Conservation (phyloP, 2,888 invertebrate genomes). For the Nineta flava region DNA sequence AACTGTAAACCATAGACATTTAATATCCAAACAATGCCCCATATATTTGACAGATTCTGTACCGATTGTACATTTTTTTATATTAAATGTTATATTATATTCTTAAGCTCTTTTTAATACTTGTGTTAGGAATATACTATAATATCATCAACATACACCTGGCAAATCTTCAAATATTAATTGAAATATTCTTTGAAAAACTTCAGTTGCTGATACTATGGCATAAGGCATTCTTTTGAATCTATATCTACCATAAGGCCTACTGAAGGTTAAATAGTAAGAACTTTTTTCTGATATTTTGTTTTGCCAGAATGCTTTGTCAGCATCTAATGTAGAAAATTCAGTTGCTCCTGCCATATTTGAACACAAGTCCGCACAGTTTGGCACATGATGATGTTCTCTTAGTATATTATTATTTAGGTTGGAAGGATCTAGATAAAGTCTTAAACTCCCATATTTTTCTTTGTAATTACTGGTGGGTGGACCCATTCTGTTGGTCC, state of each 20-base stretch:
- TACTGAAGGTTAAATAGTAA: neutral
- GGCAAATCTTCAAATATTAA: neutral
- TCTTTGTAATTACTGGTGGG: neutral
- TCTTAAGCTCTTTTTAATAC: neutral
- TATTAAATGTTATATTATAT: neutral
- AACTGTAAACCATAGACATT: too few relatives aligned
- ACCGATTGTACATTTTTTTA: neutral
- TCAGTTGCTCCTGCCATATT: neutral
- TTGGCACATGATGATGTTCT: neutral
- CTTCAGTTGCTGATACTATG: neutral
- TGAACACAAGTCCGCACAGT: neutral
- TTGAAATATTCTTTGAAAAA: neutral
- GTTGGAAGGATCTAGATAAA: neutral
- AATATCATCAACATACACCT: neutral
- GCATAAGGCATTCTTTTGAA: neutral
- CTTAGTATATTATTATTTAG: neutral
- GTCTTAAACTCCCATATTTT: neutral
- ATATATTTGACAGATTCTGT: neutral
- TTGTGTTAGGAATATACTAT: neutral
- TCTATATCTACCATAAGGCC: neutral
- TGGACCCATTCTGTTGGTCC: neutral
- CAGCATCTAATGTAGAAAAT: neutral
- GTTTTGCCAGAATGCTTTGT: neutral
- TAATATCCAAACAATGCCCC: too few relatives aligned
- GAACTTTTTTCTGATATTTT: neutral